Base-by-base conservation (phyloP, 2,888 invertebrate genomes). In the Electrophaes corylata region DNA sequence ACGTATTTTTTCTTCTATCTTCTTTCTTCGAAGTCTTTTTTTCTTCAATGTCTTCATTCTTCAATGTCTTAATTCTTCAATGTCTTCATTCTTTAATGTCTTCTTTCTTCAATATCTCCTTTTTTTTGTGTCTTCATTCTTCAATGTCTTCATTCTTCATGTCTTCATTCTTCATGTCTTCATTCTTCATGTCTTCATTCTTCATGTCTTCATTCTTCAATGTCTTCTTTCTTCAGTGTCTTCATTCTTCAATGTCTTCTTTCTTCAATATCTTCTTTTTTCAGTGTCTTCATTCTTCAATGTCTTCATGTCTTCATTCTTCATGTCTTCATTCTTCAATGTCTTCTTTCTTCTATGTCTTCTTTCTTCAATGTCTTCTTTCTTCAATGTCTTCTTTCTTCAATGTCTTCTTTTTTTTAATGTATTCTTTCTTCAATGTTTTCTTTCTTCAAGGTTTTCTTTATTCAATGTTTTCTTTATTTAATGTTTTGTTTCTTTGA, bases 21-120 rank as follows among this genome's bases (percentile, higher is more conserved):
- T 65, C 50, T 29, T 57, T 54, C 57, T 61, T 49, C 55, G 64
- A n/a, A n/a, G n/a, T n/a, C n/a, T n/a, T n/a, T n/a, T 49, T 23
- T 58, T 53, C 57, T 62, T 35, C 23, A 39, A 40, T 48, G 12
- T 59, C 37, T 20, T 46, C 35, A 40, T 37, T 40, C 37, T 47
- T 48, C 39, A 20, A 43, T 54, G 33, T 33, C 18, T 55, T 53
- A 18, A 23, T 44, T 50, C 49, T 44, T 56, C 44, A 23, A n/a
- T 11, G 50, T 51, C 51, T 51, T 54, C 45, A 41, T 58, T 40
- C 18, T n/a, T 23, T 35, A 3, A 37, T 0, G 33, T 55, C 47
- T 56, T 58, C 20, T 35, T 46, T 47, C 51, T 51, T 59, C 45
- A 14, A 4, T 2, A 47, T 63, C 60, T 60, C 63, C 43, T 43